These are phyloP conservation scores for Uloborus diversus DNA, from an alignment of 1,140 invertebrate species.

Conservation along the genomic window DNA sequence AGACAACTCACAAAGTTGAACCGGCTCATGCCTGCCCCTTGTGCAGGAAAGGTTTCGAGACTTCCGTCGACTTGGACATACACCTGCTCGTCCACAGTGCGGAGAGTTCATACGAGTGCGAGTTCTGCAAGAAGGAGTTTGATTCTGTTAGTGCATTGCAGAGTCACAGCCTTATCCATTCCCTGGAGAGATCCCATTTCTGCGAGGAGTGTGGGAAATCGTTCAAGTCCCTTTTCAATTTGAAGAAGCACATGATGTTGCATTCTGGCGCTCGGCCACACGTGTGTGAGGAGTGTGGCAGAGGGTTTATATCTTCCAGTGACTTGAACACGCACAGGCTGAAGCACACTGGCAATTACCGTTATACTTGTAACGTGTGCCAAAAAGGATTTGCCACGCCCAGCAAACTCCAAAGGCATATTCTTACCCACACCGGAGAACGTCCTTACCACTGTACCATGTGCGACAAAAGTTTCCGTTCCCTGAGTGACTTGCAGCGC, in stretches of 20 bases:
- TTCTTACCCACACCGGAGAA: neutral
- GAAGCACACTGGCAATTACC: neutral
- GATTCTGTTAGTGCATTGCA: neutral
- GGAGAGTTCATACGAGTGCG: neutral
- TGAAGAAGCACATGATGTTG: neutral
- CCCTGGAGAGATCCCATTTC: neutral
- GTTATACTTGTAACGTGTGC: constrained; percentile 1
- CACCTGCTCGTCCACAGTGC: constrained; percentile 62
- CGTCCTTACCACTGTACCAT: neutral
- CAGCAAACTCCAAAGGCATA: neutral
- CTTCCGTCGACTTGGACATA: neutral
- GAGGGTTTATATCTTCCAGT: neutral
- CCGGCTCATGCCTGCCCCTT: neutral
- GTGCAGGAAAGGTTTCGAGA: constrained; percentile 1
- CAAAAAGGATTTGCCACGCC: neutral
- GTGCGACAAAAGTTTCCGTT: neutral
- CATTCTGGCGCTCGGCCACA: constrained; percentile 1
- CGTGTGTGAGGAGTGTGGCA: constrained; percentile 11
- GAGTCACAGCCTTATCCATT: neutral
- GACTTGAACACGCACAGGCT: neutral
- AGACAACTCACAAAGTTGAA: constrained; percentile 60
- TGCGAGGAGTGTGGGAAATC: constrained; percentile 8
- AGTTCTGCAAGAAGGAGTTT: constrained; percentile 1
- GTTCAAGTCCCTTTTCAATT: neutral
- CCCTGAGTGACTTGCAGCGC: neutral